phyloP scores from a whole-genome alignment of 2,113 vertebrate genomes.

The Andinoacara biseriatus region DNA sequence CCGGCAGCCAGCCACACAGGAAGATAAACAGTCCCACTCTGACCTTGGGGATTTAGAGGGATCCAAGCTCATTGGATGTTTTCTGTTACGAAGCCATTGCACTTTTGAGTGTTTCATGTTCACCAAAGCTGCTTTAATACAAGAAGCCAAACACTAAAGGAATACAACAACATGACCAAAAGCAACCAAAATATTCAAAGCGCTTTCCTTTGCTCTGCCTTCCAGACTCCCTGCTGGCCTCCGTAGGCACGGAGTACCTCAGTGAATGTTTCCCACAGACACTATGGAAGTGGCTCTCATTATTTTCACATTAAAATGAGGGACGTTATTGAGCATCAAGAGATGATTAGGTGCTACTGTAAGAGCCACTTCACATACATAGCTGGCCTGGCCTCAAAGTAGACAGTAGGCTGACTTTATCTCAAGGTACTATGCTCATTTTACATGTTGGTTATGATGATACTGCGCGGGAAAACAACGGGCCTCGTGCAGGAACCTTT shows the following conservation, averaged over 20 bases:
- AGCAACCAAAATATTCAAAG: conserved; percentile 14
- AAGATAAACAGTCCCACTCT: not conserved
- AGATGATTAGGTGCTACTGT: conserved; percentile 32
- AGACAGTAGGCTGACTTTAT: not conserved
- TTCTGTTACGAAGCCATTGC: not conserved
- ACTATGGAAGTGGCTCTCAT: conserved; percentile 26
- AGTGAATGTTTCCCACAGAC: conserved; percentile 62
- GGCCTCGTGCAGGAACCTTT: conserved; percentile 1
- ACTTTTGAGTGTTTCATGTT: conserved; percentile 20
- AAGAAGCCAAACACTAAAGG: conserved; percentile 66
- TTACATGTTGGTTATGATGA: not conserved
- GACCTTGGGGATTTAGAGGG: not conserved
- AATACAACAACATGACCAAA: conserved; percentile 49
- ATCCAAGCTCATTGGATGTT: not conserved
- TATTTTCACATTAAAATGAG: conserved; percentile 21
- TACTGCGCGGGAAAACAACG: not conserved
- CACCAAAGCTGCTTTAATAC: conserved; percentile 72
- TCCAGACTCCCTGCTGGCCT: conserved; percentile 37
- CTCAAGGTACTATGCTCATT: conserved; percentile 9
- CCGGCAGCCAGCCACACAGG: not conserved
- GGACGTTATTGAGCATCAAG: conserved; percentile 11
- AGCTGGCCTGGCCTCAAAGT: not conserved
- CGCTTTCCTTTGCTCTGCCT: conserved; percentile 59
- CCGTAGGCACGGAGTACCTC: conserved; percentile 46
- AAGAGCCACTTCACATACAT: not conserved